Percentiles rank a stretch among this genome's conserved stretches.
phyloP scores from a whole-genome alignment of 2,797 vertebrate species.

The Pristis pectinata region DNA sequence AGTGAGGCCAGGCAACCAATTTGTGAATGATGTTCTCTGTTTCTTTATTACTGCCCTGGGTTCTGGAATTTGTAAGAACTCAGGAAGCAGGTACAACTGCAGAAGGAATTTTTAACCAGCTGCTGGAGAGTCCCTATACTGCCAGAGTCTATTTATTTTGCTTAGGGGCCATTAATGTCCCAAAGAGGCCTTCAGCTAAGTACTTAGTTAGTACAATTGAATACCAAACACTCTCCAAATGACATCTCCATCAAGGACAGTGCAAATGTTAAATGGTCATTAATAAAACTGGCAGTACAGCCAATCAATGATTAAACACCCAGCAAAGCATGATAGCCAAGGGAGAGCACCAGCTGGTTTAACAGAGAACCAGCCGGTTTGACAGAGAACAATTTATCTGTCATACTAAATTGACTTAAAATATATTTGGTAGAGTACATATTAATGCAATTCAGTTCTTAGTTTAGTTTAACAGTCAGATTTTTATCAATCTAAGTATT shows the following conservation, averaged over 20 bases:
- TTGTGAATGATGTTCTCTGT: background rate
- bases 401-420: conserved; percentile 28
- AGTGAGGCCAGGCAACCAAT: background rate
- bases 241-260: conserved; percentile 34
- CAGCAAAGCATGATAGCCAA: conserved; percentile 21
- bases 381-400: conserved; percentile 26
- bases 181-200: conserved; percentile 5
- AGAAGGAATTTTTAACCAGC: background rate
- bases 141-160: conserved; percentile 2
- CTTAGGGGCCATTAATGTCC: conserved; percentile 29
- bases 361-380: background rate
- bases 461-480: background rate
- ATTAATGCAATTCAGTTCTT: background rate
- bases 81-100: background rate
- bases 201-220: conserved; percentile 25
- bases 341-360: conserved; percentile 5
- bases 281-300: conserved; percentile 11
- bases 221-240: conserved; percentile 19
- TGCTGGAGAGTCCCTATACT: background rate
- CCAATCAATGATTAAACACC: conserved; percentile 33
- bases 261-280: conserved; percentile 36
- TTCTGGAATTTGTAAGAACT: background rate
- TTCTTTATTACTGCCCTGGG: background rate
- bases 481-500: conserved; percentile 12
- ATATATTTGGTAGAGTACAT: conserved; percentile 10